phyloP scores from a whole-genome alignment of 2,888 invertebrate genomes.

The Acronicta aceris region DNA sequence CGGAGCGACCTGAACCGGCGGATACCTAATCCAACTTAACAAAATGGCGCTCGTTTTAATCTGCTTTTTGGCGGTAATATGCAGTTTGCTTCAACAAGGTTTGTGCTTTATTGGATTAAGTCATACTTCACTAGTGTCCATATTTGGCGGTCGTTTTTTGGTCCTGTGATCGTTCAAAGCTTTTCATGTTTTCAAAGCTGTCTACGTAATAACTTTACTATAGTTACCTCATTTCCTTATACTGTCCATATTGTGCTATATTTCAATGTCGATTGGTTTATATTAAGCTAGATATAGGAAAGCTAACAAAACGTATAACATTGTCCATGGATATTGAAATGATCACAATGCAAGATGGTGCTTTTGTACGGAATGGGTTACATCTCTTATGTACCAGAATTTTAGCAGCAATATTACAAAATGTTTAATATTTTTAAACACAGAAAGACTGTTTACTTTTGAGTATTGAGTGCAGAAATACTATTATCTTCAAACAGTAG shows the following conservation, averaged over 20 bases:
- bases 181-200: slow-evolving; percentile 15
- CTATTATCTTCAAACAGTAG: not conserved
- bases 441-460: too few relatives aligned
- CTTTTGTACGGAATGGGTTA: not conserved
- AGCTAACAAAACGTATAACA: not conserved
- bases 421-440: too few relatives aligned
- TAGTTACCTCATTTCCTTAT: not conserved
- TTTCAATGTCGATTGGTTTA: slow-evolving; percentile 1
- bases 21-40: slow-evolving; percentile 50
- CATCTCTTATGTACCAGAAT: not conserved
- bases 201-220: not conserved
- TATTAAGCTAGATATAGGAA: slow-evolving; percentile 11
- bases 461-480: too few relatives aligned
- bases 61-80: slow-evolving; percentile 82
- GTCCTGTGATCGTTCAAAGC: not conserved
- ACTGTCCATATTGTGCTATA: not conserved
- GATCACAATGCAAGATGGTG: not conserved
- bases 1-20: slow-evolving; percentile 69
- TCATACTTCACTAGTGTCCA: slow-evolving; percentile 1
- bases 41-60: slow-evolving; percentile 75
- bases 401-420: not conserved
- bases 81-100: slow-evolving; percentile 86
- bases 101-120: slow-evolving; percentile 63
- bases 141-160: slow-evolving; percentile 9
- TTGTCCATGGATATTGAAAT: slow-evolving; percentile 9